Evolutionary conservation across 2,113 vertebrate genomes (phyloP).

Genomic region (Oreochromis spilurus): DNA sequence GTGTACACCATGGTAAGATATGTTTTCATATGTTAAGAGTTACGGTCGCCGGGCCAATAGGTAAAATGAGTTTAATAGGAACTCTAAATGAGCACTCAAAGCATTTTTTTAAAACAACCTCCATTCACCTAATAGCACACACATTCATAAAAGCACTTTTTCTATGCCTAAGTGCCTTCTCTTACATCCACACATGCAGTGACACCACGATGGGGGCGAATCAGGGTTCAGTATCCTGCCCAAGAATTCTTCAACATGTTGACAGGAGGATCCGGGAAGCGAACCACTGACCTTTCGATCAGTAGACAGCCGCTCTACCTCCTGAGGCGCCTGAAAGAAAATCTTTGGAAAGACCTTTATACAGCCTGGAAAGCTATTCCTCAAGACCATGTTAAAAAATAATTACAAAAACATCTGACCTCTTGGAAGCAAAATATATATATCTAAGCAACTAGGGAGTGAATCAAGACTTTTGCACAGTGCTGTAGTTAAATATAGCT

Average conservation of each 20-base stretch:
- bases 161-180: background rate
- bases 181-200: background rate
- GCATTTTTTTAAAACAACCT: background rate
- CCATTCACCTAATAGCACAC: background rate
- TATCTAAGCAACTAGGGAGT: background rate
- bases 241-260: background rate
- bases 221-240: background rate
- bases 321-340: rapidly evolving
- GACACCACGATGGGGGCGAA: background rate
- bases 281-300: background rate
- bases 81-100: background rate
- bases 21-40: background rate
- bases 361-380: background rate
- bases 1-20: background rate
- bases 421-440: background rate
- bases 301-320: background rate
- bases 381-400: background rate
- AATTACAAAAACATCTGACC: background rate
- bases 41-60: background rate
- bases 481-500: background rate
- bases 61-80: rapidly evolving
- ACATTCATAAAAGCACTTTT: background rate
- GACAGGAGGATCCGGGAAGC: background rate
- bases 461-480: background rate
- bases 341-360: rapidly evolving